Percentiles rank a stretch among this genome's conserved stretches.
Evolutionary conservation across 2,113 vertebrate species (phyloP).

Genomic region (Microtus ochrogaster): DNA sequence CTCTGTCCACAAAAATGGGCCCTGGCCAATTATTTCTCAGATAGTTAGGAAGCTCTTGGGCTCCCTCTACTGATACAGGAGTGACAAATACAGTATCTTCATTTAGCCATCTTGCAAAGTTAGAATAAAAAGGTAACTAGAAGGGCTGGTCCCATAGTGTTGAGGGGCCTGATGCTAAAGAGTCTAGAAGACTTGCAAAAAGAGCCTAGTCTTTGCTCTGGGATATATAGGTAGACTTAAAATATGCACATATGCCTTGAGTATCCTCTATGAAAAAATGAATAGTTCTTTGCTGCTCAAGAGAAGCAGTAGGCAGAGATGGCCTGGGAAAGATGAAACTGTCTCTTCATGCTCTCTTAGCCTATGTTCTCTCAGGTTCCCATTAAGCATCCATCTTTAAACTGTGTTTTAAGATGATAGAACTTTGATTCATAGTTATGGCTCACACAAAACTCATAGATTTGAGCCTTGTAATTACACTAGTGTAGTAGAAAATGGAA

Average conservation of each 20-base stretch:
- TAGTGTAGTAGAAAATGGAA: not conserved
- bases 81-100: slow-evolving; percentile 13
- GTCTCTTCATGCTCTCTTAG: not conserved
- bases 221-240: not conserved
- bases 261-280: not conserved
- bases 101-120: slow-evolving; percentile 31
- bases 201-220: not conserved
- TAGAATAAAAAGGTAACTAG: not conserved
- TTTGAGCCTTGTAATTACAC: not conserved
- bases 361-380: not conserved
- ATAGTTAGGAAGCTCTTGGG: slow-evolving; percentile 62
- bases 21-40: slow-evolving; percentile 30
- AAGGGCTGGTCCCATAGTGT: not conserved
- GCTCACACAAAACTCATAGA: not conserved
- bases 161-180: not conserved
- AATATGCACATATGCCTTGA: not conserved
- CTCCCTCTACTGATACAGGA: slow-evolving; percentile 65
- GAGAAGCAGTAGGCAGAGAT: not conserved
- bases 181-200: not conserved
- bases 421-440: slow-evolving; percentile 13
- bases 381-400: not conserved
- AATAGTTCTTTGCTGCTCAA: not conserved
- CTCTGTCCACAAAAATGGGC: slow-evolving; percentile 4
- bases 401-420: not conserved
- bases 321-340: not conserved